Conservation (phyloP, 2,888 invertebrate species). For the Coenonympha glycerion region DNA sequence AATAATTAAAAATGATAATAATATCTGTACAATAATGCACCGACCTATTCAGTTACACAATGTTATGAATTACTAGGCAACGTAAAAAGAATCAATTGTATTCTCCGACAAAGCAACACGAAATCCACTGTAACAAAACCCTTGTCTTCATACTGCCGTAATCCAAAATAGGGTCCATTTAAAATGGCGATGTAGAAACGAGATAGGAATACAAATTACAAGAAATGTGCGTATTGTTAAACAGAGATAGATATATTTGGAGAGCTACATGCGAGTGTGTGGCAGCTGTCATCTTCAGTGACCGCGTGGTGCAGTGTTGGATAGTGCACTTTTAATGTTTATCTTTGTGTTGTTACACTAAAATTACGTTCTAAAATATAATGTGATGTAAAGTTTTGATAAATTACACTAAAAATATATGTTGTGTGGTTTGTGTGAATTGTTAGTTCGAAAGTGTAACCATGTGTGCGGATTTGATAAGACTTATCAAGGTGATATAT, state of each 20-base stretch:
- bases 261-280: neutral
- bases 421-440: neutral
- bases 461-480: slow-evolving; percentile 3
- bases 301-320: neutral
- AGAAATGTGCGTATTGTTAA: neutral
- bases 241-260: neutral
- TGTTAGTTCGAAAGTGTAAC: neutral
- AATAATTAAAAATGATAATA: too few species aligned
- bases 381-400: neutral
- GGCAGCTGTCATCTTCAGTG: slow-evolving; percentile 2
- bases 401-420: neutral
- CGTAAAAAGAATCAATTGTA: neutral
- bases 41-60: neutral
- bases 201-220: neutral
- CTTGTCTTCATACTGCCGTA: neutral
- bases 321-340: neutral
- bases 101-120: neutral
- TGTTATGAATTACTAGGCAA: neutral
- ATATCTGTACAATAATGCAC: too few species aligned
- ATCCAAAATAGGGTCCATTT: neutral
- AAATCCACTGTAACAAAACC: neutral
- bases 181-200: neutral
- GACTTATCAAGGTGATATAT: neutral
- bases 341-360: neutral
- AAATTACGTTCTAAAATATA: neutral